Evolutionary conservation across 2,113 vertebrate genomes (phyloP).

Genomic region (Calidris pugnax): DNA sequence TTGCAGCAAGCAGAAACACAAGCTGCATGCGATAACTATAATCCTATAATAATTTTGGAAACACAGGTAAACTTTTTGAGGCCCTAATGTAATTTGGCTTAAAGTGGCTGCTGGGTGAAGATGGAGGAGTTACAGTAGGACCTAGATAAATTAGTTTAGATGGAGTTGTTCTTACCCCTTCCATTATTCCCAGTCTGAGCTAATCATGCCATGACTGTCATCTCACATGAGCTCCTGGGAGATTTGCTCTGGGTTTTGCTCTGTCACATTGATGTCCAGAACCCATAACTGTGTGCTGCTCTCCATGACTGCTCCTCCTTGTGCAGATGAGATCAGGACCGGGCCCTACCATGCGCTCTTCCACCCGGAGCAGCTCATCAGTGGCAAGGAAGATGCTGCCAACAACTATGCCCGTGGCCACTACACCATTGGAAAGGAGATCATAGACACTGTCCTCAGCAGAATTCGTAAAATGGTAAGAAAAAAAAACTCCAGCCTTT

Average conservation of each 20-base stretch:
- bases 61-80: not conserved
- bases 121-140: not conserved
- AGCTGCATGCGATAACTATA: not conserved
- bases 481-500: not conserved
- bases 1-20: not conserved
- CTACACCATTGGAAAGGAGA: conserved; percentile 75
- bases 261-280: accelerated
- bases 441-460: conserved; percentile 70
- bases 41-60: accelerated
- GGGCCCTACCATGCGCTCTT: conserved; percentile 82
- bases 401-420: conserved; percentile 76
- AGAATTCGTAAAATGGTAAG: conserved; percentile 71
- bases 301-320: not conserved
- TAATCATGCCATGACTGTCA: not conserved
- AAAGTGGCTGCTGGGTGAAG: not conserved
- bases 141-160: not conserved
- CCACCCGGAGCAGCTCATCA: conserved; percentile 78
- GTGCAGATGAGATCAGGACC: conserved; percentile 81
- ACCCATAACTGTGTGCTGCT: not conserved
- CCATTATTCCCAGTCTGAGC: not conserved
- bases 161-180: not conserved
- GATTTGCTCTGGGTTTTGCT: not conserved
- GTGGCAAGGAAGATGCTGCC: conserved; percentile 74
- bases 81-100: not conserved
- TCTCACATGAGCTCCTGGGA: not conserved